Conservation (phyloP, 2,888 invertebrate species). For the Smittia sp. region DNA sequence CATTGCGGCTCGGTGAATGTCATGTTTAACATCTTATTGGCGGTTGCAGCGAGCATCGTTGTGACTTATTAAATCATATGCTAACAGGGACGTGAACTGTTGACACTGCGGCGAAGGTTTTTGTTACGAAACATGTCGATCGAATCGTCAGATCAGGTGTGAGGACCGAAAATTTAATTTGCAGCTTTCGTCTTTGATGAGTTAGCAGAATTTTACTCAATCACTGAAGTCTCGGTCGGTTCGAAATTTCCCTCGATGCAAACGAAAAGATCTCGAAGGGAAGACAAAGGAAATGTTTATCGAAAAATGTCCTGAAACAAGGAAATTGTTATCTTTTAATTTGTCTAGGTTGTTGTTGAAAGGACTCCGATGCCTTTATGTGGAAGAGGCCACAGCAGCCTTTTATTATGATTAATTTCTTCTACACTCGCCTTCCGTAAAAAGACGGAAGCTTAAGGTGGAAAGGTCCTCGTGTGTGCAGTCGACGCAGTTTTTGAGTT, state of each 20-base stretch:
- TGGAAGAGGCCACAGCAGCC: not conserved
- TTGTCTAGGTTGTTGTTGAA: conserved; percentile 34
- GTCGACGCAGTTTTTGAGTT: not conserved
- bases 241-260: too few relatives aligned
- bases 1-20: conserved; percentile 26
- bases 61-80: conserved; percentile 37
- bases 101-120: too few relatives aligned
- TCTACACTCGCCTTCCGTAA: not conserved
- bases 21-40: conserved; percentile 41
- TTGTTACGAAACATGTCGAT: too few relatives aligned
- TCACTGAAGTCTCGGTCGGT: too few relatives aligned
- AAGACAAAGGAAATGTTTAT: conserved; percentile 32
- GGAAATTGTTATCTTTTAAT: conserved; percentile 41
- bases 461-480: not conserved
- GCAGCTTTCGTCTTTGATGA: too few relatives aligned
- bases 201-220: too few relatives aligned
- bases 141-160: too few relatives aligned
- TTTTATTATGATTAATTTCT: not conserved
- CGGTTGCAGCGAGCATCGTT: conserved; percentile 25
- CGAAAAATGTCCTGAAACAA: conserved; percentile 37
- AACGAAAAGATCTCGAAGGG: too few relatives aligned
- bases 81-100: not conserved
- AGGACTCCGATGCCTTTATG: not conserved
- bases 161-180: too few relatives aligned
- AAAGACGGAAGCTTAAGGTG: conserved; percentile 2